A percentile compares a stretch with the other conserved stretches of the same genome.
phyloP scores from a whole-genome alignment of 2,113 vertebrate genomes.

The Ploceus nigricollis region DNA sequence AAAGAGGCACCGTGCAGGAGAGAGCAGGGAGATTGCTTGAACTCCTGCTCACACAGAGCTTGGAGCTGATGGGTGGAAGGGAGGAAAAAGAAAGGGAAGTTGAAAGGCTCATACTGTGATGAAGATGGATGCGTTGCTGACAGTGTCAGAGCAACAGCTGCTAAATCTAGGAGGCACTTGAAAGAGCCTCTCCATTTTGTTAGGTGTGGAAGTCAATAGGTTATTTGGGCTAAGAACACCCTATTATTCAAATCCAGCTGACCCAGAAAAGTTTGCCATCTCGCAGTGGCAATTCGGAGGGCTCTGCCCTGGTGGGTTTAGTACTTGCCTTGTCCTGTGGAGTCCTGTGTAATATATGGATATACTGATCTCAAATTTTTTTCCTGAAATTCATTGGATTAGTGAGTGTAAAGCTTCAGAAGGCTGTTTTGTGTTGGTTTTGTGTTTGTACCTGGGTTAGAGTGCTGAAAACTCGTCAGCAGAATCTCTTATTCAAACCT shows the following conservation, averaged over 20 bases:
- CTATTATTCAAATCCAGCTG: conserved; percentile 40
- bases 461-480: background rate
- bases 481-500: background rate
- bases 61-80: background rate
- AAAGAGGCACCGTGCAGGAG: background rate
- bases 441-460: background rate
- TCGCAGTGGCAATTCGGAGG: background rate
- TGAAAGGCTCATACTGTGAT: conserved; percentile 7
- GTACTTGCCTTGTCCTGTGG: background rate
- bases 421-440: background rate
- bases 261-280: conserved; percentile 7
- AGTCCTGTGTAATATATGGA: background rate
- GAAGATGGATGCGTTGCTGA: conserved; percentile 43
- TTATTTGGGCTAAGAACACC: conserved; percentile 41
- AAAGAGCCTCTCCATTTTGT: conserved; percentile 30
- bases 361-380: background rate
- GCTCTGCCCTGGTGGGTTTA: background rate
- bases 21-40: background rate
- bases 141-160: conserved; percentile 35
- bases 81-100: background rate
- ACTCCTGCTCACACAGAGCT: background rate
- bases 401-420: background rate
- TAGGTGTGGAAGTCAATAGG: conserved; percentile 40
- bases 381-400: background rate
- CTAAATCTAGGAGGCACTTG: conserved; percentile 32